Evolutionary conservation across 1,140 invertebrate genomes (phyloP).

Genomic region (Zaprionus tsacasi): DNA sequence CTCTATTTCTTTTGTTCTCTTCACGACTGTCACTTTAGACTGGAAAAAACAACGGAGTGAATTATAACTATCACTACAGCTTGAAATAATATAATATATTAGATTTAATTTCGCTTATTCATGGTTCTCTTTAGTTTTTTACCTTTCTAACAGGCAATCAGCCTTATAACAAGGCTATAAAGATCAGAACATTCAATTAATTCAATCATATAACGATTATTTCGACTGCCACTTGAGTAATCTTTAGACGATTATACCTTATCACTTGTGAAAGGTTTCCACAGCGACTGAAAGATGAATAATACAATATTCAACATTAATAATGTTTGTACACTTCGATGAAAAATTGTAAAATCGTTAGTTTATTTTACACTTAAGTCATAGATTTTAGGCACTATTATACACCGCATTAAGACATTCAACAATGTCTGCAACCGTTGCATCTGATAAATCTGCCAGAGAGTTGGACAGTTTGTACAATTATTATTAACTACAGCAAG

Average conservation of each 20-base stretch:
- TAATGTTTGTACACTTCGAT: conserved; percentile 18
- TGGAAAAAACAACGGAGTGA: neutral
- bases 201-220: conserved; percentile 1
- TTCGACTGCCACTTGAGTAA: neutral
- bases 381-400: conserved; percentile 72
- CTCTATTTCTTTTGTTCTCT: neutral
- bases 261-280: neutral
- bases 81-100: neutral
- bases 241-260: neutral
- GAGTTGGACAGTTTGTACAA: conserved; percentile 63
- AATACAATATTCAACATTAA: neutral
- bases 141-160: neutral
- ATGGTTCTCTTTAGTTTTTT: rapidly evolving
- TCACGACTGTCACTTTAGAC: neutral
- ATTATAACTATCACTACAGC: neutral
- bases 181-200: neutral
- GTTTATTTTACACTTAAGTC: conserved; percentile 76
- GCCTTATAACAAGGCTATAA: neutral
- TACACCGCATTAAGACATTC: conserved; percentile 63
- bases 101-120: neutral
- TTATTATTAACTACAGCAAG: conserved; percentile 49
- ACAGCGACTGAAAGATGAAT: neutral
- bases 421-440: too few species aligned
- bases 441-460: conserved; percentile 53
- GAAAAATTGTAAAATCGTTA: conserved; percentile 75